These are phyloP conservation scores for Zootermopsis nevadensis DNA, from an alignment of 2,888 invertebrate genomes.

Conservation along the genomic window DNA sequence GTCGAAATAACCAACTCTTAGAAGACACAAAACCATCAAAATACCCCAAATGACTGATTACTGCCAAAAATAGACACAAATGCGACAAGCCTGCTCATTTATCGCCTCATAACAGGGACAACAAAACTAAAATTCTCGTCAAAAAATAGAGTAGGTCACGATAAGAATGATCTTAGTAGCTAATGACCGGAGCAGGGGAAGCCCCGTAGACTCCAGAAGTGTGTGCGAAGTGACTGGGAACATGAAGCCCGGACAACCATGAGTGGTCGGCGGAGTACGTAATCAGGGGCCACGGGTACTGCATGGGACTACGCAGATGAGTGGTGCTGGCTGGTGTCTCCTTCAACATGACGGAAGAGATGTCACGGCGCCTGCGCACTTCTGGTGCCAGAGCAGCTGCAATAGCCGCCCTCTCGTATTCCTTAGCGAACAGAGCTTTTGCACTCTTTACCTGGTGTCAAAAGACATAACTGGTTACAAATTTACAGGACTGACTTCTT, in stretches of 20 bases:
- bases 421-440: slow-evolving; percentile 49
- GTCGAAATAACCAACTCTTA: too few species aligned
- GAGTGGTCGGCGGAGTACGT: background rate
- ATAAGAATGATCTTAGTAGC: background rate
- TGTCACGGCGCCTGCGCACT: slow-evolving; percentile 31
- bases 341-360: background rate
- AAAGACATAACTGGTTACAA: background rate
- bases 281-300: slow-evolving; percentile 13
- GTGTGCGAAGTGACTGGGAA: background rate
- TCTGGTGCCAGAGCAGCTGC: slow-evolving; percentile 48
- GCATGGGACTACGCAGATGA: slow-evolving; percentile 24
- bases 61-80: too few species aligned
- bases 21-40: too few species aligned
- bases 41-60: too few species aligned
- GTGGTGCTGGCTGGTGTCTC: slow-evolving; percentile 36
- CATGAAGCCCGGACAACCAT: background rate
- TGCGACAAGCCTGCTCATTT: too few species aligned
- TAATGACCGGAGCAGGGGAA: background rate
- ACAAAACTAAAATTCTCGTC: background rate
- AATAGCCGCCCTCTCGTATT: slow-evolving; percentile 52
- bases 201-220: too few species aligned
- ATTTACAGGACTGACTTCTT: background rate
- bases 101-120: too few species aligned
- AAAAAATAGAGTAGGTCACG: background rate
- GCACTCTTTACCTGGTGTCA: slow-evolving; percentile 49